Evolutionary conservation across 2,797 vertebrate species (phyloP).

Genomic region (Acanthurus leucopareius): DNA sequence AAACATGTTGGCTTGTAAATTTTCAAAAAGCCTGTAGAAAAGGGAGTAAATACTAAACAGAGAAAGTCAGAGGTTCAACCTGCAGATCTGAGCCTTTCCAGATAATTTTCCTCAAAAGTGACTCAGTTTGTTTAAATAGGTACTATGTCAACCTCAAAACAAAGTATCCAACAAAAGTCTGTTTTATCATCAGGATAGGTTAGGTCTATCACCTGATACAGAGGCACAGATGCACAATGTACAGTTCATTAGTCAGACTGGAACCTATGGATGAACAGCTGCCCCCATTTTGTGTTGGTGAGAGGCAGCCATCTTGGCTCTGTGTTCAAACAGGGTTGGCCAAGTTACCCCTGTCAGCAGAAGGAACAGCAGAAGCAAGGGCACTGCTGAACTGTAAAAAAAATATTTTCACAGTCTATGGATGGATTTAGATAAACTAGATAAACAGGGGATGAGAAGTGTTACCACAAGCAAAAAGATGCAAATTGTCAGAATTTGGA

Average conservation of each 20-base stretch:
- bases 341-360: neutral
- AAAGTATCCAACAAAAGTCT: neutral
- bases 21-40: neutral
- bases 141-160: neutral
- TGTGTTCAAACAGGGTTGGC: slow-evolving; percentile 17
- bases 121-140: neutral
- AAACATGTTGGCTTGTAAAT: neutral
- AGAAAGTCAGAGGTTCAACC: neutral
- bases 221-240: neutral
- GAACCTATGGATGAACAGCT: neutral
- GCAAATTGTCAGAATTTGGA: neutral
- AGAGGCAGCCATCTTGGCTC: slow-evolving; percentile 50
- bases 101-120: neutral
- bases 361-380: neutral
- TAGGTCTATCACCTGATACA: neutral
- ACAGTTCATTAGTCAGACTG: neutral
- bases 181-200: neutral
- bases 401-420: neutral
- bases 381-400: neutral
- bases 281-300: neutral
- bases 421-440: neutral
- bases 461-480: neutral
- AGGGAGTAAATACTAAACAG: neutral
- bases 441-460: neutral
- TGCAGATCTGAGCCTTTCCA: neutral